A percentile compares a stretch with the other conserved stretches of the same genome.
These are phyloP conservation scores for Amniataba percoides DNA, from an alignment of 2,797 vertebrate genomes.

Conservation along the genomic window DNA sequence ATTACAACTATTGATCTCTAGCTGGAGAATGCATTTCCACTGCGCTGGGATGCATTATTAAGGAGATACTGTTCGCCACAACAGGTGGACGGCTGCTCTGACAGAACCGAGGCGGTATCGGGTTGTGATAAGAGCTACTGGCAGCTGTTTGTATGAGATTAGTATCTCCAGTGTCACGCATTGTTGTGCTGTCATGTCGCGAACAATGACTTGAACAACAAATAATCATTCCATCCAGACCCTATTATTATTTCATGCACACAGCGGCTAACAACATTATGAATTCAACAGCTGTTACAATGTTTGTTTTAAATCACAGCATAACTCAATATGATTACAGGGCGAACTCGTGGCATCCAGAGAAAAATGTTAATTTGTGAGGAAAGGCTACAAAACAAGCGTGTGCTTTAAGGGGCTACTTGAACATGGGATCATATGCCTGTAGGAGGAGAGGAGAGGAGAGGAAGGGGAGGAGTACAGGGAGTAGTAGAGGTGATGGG, in stretches of 20 bases:
- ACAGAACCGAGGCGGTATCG: conserved; percentile 4
- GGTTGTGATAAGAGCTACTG: conserved; percentile 28
- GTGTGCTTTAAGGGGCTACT: conserved; percentile 13
- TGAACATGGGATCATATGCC: background rate
- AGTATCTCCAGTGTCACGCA: conserved; percentile 39
- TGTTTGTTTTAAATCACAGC: conserved; percentile 26
- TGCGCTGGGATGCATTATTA: conserved; percentile 73
- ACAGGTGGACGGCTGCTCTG: conserved; percentile 68
- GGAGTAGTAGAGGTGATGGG: conserved; percentile 43
- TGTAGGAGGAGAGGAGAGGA: conserved; percentile 32
- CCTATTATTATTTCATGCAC: conserved; percentile 76
- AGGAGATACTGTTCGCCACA: conserved; percentile 57
- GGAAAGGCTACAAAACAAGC: conserved; percentile 29
- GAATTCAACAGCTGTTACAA: conserved; percentile 65
- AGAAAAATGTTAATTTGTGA: conserved; percentile 51
- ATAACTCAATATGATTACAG: conserved; percentile 35
- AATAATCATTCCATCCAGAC: conserved; percentile 65
- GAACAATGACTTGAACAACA: conserved; percentile 42
- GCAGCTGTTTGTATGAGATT: conserved; percentile 53
- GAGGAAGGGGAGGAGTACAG: background rate
- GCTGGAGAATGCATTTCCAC: conserved; percentile 66
- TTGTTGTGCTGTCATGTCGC: conserved; percentile 40
- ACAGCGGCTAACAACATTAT: conserved; percentile 53
- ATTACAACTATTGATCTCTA: conserved; percentile 80
- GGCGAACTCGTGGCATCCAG: conserved; percentile 47